Base-by-base conservation (phyloP, 2,113 vertebrate genomes). In the Psettodes erumei region DNA sequence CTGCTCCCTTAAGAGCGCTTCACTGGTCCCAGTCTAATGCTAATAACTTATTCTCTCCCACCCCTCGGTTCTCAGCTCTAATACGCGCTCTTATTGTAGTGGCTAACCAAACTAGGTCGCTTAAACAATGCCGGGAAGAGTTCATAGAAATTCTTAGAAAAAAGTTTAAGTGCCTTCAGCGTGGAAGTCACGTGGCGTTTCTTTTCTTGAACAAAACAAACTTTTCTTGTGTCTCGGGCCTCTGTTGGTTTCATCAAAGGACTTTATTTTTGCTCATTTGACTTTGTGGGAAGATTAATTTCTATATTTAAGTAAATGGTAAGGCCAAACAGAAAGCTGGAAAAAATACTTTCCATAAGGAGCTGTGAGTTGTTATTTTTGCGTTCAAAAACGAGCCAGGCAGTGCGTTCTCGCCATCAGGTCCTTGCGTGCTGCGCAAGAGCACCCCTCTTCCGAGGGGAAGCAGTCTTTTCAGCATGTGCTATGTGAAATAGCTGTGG, bases 1-100 rank as follows among this genome's bases (percentile, higher is more conserved):
- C 86, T 91, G 55, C 64, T 71, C 81, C 82, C 63, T 93, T 91
- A 84, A 76, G 51, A 76, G 61, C 84, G 90, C 88, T 47, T 84
- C 78, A 73, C 83, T 91, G 81, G 30, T 3, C 79, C 81, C 88
- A 90, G 75, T 93, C 72, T 90, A 32, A 93, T 94, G 90, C 83
- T 85, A 93, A 92, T 91, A 18, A 61, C 66, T 30, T 54, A 48
- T 79, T 77, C 43, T 86, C 56, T 72, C 8, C 51, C 51, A 70
- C 18, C 48, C 33, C 48, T 50, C 10, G 32, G 28, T 75, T 75
- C 84, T 90, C 81, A 56, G 72, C 79, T 79, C 77, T 81, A 38
- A 86, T 78, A 38, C 77, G 77, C 65, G 48, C 67, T 8, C 21
- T 78, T 69, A 54, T 89, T 88, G 70, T 87, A 15, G 63, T 64